Base-by-base conservation (phyloP, 2,888 invertebrate genomes). In the Drosophila monieri region DNA sequence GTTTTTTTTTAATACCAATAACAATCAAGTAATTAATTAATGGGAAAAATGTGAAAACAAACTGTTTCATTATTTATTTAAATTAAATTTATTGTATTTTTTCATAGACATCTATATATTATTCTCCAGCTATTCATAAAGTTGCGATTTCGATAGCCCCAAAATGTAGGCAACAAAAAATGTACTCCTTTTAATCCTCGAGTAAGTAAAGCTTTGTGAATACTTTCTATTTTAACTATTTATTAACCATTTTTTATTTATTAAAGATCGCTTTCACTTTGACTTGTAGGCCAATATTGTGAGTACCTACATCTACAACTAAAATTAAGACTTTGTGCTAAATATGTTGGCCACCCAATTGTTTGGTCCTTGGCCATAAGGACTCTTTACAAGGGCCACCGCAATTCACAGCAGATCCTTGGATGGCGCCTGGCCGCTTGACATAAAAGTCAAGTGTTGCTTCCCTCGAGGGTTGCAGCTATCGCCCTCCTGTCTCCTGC, bases 381-480 rank as follows among this genome's bases (percentile, higher is more conserved):
- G 60, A 59, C 76, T 64, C 71, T 76, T 14, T 65, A 52, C 58
- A 41, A 56, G 62, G 65, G 59, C 41, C 56, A 65, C 68, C 68
- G 66, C 78, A 64, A 73, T 75, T 73, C 61, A 62, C 52, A 41
- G 56, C 61, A 43, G 60, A 59, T 59, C 54, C 58, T 54, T 18
- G 37, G 32, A 49, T 47, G 51, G 67, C 62, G 56, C 67, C 43
- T 51, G 58, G 43, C 76, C 74, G 76, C 83, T 84, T 84, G 84
- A 84, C 84, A 84, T 76, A 84, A 81, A 84, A 86, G 86, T 84
- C 84, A 86, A 84, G 84, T 86, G 85, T 76, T 84, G 73, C 76
- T 76, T 81, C 69, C 69, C 78, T 74, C 69, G 73, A 86, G 85
- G 74, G 76, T 41, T 80, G 83, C 74, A 58, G 78, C 35, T 72